These are phyloP conservation scores for Tetragonisca angustula DNA, from an alignment of 2,888 invertebrate species.

Conservation along the genomic window DNA sequence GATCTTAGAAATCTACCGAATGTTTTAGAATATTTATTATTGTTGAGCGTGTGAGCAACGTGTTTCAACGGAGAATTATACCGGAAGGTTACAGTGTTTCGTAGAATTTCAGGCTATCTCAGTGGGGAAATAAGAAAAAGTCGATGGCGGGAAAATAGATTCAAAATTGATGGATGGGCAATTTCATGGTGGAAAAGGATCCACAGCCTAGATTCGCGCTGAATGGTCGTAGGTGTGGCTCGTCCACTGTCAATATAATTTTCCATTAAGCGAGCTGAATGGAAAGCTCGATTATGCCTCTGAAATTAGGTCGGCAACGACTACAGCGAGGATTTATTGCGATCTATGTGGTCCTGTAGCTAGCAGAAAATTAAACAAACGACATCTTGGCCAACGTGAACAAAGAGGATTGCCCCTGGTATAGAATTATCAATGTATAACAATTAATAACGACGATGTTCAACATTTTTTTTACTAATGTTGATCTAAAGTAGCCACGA, in stretches of 20 bases:
- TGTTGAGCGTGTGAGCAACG: too few relatives aligned
- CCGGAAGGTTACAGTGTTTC: neutral
- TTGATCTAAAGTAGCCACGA: neutral
- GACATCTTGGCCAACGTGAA: neutral
- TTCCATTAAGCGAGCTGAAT: slow-evolving; percentile 27
- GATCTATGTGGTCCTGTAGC: neutral
- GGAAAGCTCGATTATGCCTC: slow-evolving; percentile 20
- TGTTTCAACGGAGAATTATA: neutral
- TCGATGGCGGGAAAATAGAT: neutral
- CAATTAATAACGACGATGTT: neutral
- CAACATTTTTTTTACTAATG: neutral
- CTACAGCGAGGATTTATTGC: slow-evolving; percentile 5
- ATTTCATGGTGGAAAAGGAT: neutral
- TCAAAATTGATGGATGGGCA: neutral
- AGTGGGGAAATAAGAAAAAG: too few relatives aligned
- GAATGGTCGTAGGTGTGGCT: slow-evolving; percentile 7
- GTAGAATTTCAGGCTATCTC: too few relatives aligned
- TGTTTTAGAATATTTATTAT: too few relatives aligned
- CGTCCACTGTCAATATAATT: slow-evolving; percentile 12
- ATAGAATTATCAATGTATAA: neutral
- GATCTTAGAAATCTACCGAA: too few relatives aligned
- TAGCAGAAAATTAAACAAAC: neutral
- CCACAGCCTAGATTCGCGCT: neutral
- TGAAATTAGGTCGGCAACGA: neutral
- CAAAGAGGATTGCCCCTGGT: neutral